phyloP scores from a whole-genome alignment of 2,888 invertebrate genomes.

The Latheticus oryzae region DNA sequence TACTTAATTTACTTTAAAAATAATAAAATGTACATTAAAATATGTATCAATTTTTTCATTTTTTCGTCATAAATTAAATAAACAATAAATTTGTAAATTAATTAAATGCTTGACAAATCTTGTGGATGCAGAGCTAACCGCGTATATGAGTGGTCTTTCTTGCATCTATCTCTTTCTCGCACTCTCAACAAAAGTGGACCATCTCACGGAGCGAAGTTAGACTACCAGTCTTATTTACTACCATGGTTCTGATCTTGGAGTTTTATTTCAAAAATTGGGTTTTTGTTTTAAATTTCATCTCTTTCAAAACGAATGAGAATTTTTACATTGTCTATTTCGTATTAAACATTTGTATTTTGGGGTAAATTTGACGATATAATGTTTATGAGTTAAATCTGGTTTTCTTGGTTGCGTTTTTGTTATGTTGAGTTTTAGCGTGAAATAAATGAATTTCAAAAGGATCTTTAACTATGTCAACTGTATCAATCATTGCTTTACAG shows the following conservation, averaged over 20 bases:
- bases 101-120: too few relatives aligned
- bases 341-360: background rate
- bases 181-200: too few relatives aligned
- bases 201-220: too few relatives aligned
- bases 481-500: slow-evolving; percentile 2
- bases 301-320: background rate
- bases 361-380: background rate
- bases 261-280: background rate
- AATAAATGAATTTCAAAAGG: background rate
- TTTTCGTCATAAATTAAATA: too few relatives aligned
- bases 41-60: too few relatives aligned
- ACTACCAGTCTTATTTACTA: too few relatives aligned
- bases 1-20: too few relatives aligned
- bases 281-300: background rate
- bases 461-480: background rate
- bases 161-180: too few relatives aligned
- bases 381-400: background rate
- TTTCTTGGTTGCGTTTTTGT: background rate
- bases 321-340: background rate
- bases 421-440: background rate
- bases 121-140: too few relatives aligned
- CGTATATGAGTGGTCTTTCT: too few relatives aligned
- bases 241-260: background rate
- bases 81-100: too few relatives aligned
- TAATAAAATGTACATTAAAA: too few relatives aligned